Conservation (phyloP, 1,140 invertebrate species). For the Pteromalus puparum region DNA sequence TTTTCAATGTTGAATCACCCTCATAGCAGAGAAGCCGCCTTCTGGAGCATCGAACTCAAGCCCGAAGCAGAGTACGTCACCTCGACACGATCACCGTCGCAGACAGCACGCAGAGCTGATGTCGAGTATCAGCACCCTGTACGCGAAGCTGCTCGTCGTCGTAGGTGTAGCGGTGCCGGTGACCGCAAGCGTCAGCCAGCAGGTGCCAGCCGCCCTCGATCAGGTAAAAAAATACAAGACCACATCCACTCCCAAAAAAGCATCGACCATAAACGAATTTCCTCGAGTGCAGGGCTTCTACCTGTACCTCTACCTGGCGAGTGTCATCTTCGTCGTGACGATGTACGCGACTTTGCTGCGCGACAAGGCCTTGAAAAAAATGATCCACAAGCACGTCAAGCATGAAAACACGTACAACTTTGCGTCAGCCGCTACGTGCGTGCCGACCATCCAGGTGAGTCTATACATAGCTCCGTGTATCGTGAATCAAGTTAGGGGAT, state of each 20-base stretch:
- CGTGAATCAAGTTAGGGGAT: background rate
- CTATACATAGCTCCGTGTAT: background rate
- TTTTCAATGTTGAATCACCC: background rate
- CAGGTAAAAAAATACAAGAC: no score
- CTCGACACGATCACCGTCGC: conserved; percentile 1
- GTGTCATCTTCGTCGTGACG: conserved; percentile 87
- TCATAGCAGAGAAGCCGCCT: background rate
- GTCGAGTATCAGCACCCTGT: conserved; percentile 82
- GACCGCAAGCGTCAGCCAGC: conserved; percentile 81
- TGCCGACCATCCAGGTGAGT: background rate
- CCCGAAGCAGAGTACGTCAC: no score
- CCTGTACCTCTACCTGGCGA: conserved; percentile 86
- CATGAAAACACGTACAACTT: conserved; percentile 59
- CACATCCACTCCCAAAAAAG: no score
- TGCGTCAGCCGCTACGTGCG: background rate
- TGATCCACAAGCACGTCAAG: conserved; percentile 62
- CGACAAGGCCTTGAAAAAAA: conserved; percentile 75
- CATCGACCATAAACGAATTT: no score
- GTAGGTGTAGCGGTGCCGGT: conserved; percentile 84
- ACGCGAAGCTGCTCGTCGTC: conserved; percentile 87
- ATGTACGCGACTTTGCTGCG: conserved; percentile 85
- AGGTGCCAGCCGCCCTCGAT: conserved; percentile 80
- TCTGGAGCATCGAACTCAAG: background rate
- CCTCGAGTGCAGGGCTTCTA: conserved; percentile 84
- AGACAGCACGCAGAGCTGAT: conserved; percentile 65